Conservation (phyloP, 2,888 invertebrate species). For the Chalcis sispes region DNA sequence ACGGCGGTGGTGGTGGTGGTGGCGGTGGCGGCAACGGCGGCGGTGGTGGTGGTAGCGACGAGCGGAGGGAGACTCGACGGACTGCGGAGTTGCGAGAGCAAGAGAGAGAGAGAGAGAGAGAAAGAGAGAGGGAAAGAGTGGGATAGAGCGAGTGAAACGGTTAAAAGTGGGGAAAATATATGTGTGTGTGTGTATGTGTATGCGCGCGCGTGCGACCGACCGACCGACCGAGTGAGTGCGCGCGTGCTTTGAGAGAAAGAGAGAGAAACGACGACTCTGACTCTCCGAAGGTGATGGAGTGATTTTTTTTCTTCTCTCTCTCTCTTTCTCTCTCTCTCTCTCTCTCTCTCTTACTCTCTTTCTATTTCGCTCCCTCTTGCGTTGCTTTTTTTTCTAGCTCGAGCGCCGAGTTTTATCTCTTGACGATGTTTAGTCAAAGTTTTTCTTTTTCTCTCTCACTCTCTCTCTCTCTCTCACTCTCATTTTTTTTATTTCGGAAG, state of each 20-base stretch:
- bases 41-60: conserved; percentile 13
- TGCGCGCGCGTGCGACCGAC: conserved; percentile 46
- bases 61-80: conserved; percentile 38
- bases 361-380: too few species aligned
- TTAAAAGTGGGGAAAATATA: conserved; percentile 46
- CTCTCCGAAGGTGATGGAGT: conserved; percentile 48
- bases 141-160: not conserved
- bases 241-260: conserved; percentile 16
- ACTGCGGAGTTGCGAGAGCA: conserved; percentile 41
- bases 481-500: not conserved
- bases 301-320: conserved; percentile 14
- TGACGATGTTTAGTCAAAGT: too few species aligned
- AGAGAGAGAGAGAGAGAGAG: not conserved
- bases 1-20: not conserved
- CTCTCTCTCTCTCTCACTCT: too few species aligned
- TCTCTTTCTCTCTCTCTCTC: not conserved
- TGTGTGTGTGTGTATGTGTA: too few species aligned
- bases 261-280: conserved; percentile 17
- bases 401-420: too few species aligned
- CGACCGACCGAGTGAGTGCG: conserved; percentile 10
- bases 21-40: conserved; percentile 28
- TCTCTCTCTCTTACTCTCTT: not conserved
- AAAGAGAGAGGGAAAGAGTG: not conserved
- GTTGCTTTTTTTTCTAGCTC: not conserved
- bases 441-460: too few species aligned